Base-by-base conservation (phyloP, 2,888 invertebrate genomes). In the Orthonevra nobilis region DNA sequence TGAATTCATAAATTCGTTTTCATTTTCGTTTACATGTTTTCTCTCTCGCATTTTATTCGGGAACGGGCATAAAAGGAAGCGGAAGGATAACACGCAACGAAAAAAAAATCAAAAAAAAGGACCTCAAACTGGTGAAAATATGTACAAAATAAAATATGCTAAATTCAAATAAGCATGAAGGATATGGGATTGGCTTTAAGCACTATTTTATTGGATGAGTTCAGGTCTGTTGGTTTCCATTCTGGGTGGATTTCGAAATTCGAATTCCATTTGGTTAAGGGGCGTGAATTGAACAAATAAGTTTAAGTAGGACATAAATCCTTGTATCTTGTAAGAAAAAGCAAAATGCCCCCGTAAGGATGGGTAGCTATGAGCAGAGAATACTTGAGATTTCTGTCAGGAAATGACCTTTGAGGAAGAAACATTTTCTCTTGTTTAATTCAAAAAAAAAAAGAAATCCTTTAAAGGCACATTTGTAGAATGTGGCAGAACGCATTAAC, bases 201-300 rank as follows among this genome's bases (percentile, higher is more conserved):
- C 79, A 73, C 79, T 73, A 68, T 79, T 72, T 79, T 79, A 79
- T 79, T 79, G 79, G 66, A 79, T 79, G 58, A 68, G 66, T 79
- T 79, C 61, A 50, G 68, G 66, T 72, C 66, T 56, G 79, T 63
- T 68, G 56, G 20, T 44, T 61, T 54, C 30, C 12, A 52, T 54
- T 48, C 20, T 19, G 63, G 50, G 50, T 50, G 19, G 14, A 50
- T 52, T 40, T 52, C 42, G 10, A 38, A 58, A 38, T 40, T 30
- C 46, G 52, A 48, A 70, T 52, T 36, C 44, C 70, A 61, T 54
- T 54, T 63, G 72, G 38, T 54, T 63, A 38, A 20, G 50, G 72
- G 72, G 72, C 63, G 63, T 63, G 38, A 72, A 72, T 63, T 63
- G 46, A 72, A 48, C 72, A 72, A 56, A 72, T 72, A 38, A 19